Base-by-base conservation (phyloP, 2,888 invertebrate species). In the Tachina fera region DNA sequence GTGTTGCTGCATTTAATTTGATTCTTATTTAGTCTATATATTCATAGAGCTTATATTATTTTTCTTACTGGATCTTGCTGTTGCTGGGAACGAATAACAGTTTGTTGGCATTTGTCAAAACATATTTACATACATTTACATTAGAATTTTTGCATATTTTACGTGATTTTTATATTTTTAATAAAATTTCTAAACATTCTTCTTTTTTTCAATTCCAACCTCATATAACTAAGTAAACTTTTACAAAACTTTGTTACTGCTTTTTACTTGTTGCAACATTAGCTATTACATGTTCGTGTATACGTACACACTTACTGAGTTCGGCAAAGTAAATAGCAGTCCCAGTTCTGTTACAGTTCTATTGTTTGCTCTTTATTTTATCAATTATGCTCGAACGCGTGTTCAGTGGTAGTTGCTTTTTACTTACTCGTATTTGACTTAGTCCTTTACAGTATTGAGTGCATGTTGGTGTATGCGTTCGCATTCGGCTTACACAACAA, bases 1-100 rank as follows among this genome's bases (percentile, higher is more conserved):
- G 88, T 88, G 88, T 87, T 76, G 83, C 49, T 84, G 87, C 85
- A 88, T 88, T 88, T 87, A 86, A 88, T 88, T 87, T 87, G 87
- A 87, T 86, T 87, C 83, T 77, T 74, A 77, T 75, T 82, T 74
- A 74, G 72, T 60, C 51, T 67, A 39, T 83, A 68, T 71, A 74
- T 68, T 65, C 67, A 51, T 45, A 45, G 67, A 70, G 45, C 68
- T 63, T 51, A 58, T 77, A 39, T 53, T 67, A 67, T 84, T 58
- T 71, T 65, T 6, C 58, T n/a, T 56, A 51, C 22, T 65, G 9
- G 11, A 5, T 39, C 1, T n/a, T 41, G 39, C 49, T 43, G 4
- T 47, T n/a, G 16, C 31, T 22, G 22, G n/a, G 0, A 11, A 65
- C 60, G 39, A 39, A 60, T 9, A 39, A 14, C 10, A 56, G 13